Percentiles rank a stretch among this genome's conserved stretches.
phyloP scores from a whole-genome alignment of 2,888 invertebrate genomes.

The Erebia palarica region DNA sequence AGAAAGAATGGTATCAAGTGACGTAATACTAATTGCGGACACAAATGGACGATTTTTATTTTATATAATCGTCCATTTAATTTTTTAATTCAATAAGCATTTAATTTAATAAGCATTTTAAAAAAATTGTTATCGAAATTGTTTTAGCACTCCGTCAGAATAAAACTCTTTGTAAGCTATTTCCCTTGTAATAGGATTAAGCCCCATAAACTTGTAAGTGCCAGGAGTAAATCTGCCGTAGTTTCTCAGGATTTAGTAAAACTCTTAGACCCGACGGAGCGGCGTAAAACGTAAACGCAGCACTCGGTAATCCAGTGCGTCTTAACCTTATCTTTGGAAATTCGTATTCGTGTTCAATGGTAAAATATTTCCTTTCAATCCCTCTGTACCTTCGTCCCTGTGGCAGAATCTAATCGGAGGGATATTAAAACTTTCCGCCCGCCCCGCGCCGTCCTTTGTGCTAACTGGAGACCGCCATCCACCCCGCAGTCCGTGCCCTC shows the following conservation, averaged over 20 bases:
- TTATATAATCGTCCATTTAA: too few relatives aligned
- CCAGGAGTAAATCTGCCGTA: constrained; percentile 37
- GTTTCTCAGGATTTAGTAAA: constrained; percentile 45
- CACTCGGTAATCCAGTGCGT: constrained; percentile 46
- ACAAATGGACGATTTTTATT: too few relatives aligned
- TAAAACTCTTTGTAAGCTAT: constrained; percentile 14
- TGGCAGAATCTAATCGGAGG: constrained; percentile 76
- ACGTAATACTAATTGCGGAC: too few relatives aligned
- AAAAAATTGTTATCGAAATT: neutral
- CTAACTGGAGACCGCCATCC: constrained; percentile 53
- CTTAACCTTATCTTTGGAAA: constrained; percentile 63
- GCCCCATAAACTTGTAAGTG: constrained; percentile 35
- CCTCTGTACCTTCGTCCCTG: constrained; percentile 61
- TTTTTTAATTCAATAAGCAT: too few relatives aligned
- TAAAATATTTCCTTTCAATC: constrained; percentile 65
- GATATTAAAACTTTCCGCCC: constrained; percentile 80
- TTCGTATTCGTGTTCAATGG: constrained; percentile 70
- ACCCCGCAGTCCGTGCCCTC: constrained; percentile 46
- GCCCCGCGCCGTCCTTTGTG: constrained; percentile 65
- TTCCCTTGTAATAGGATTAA: constrained; percentile 33
- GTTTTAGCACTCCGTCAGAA: neutral
- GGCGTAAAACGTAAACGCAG: constrained; percentile 39
- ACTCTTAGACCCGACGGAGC: constrained; percentile 31
- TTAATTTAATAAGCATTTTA: too few relatives aligned
- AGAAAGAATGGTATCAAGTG: too few relatives aligned